A percentile compares a stretch with the other conserved stretches of the same genome.
phyloP scores from a whole-genome alignment of 2,797 vertebrate species.

The Dryobates pubescens region DNA sequence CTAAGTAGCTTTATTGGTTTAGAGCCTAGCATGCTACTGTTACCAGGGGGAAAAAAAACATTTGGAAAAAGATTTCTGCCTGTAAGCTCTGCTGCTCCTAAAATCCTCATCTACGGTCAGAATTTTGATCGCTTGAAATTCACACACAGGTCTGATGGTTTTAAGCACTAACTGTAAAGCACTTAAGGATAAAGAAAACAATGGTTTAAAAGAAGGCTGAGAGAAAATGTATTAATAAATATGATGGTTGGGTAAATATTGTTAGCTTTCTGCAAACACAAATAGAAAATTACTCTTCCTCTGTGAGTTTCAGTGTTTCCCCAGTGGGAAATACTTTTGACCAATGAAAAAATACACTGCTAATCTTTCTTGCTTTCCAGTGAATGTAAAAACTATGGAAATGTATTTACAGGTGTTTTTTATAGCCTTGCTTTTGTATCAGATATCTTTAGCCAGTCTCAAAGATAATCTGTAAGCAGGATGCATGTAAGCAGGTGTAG shows the following conservation, averaged over 20 bases:
- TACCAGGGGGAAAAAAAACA: neutral
- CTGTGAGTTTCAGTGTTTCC: neutral
- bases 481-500: rapidly evolving
- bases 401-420: neutral
- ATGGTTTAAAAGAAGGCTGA: neutral
- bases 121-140: neutral
- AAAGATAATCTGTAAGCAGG: neutral
- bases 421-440: neutral
- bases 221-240: neutral
- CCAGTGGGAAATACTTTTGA: neutral
- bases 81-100: neutral
- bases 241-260: neutral
- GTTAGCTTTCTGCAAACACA: neutral
- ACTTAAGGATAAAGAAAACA: neutral
- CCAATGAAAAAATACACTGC: neutral
- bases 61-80: neutral
- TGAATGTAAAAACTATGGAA: neutral
- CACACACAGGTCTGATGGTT: neutral
- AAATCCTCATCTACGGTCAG: neutral
- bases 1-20: neutral
- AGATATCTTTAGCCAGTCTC: neutral
- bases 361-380: neutral
- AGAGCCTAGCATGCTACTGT: neutral
- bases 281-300: neutral
- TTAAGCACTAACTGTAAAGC: neutral